These are phyloP conservation scores for Zosterops pallidus DNA, from an alignment of 2,113 vertebrate genomes.

Conservation along the genomic window DNA sequence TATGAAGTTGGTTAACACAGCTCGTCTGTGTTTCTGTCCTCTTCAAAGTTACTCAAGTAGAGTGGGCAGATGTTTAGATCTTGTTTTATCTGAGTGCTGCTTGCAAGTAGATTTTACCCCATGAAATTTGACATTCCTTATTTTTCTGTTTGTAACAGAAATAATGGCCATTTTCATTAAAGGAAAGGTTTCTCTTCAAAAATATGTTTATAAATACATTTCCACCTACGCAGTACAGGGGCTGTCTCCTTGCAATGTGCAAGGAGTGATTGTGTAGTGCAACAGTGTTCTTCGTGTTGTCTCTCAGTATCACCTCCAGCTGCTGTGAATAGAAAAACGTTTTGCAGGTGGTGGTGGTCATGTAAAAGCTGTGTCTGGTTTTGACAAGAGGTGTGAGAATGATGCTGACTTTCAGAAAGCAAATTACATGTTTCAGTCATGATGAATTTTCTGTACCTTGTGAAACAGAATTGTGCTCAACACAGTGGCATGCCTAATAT, in stretches of 20 bases:
- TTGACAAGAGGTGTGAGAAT: neutral
- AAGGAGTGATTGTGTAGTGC: rapidly evolving
- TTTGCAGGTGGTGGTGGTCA: neutral
- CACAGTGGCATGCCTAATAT: neutral
- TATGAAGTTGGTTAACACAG: neutral
- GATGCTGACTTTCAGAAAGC: neutral
- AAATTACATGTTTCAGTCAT: neutral
- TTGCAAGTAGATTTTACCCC: neutral
- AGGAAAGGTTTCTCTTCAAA: neutral
- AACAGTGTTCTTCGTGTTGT: neutral
- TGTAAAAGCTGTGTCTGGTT: neutral
- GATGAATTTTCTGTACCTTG: neutral
- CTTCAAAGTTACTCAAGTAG: rapidly evolving
- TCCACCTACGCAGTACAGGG: neutral
- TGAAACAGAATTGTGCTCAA: neutral
- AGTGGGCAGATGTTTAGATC: neutral
- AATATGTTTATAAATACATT: neutral
- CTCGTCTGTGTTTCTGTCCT: neutral
- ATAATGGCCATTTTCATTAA: neutral
- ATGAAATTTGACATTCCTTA: neutral
- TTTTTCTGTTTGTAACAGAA: neutral
- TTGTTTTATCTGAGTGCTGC: neutral
- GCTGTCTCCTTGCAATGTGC: neutral
- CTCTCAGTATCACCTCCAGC: neutral
- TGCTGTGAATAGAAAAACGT: neutral